Evolutionary conservation across 2,888 invertebrate species (phyloP).

Genomic region (Kuschelorhynchus macadamiae): DNA sequence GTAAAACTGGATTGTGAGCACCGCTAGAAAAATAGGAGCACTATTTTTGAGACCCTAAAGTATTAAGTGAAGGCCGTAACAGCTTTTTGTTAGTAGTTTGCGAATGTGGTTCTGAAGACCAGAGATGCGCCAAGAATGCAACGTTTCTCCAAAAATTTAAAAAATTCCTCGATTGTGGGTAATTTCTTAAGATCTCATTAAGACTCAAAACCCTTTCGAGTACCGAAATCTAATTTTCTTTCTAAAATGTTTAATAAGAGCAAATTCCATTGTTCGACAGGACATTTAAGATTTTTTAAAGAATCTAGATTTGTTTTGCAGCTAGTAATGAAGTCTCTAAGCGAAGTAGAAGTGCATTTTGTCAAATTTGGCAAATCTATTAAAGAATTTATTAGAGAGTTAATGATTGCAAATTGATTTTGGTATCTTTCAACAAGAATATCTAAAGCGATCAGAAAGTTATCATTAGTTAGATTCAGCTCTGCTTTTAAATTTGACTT

Average conservation of each 20-base stretch:
- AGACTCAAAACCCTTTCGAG: slow-evolving; percentile 8
- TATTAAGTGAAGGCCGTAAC: too few relatives aligned
- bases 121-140: slow-evolving; percentile 27
- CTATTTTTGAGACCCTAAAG: background rate
- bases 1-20: too few relatives aligned
- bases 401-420: slow-evolving; percentile 15
- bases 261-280: background rate
- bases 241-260: slow-evolving; percentile 14
- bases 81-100: too few relatives aligned
- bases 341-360: slow-evolving; percentile 11
- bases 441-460: slow-evolving; percentile 25
- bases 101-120: background rate
- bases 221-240: slow-evolving; percentile 23
- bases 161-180: slow-evolving; percentile 25
- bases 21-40: background rate
- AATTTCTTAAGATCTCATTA: slow-evolving; percentile 16
- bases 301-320: slow-evolving; percentile 6
- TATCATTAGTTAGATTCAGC: slow-evolving; percentile 12
- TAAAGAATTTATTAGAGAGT: slow-evolving; percentile 7
- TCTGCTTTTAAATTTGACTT: slow-evolving; percentile 18
- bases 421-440: slow-evolving; percentile 23
- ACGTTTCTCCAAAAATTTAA: slow-evolving; percentile 25
- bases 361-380: slow-evolving; percentile 4
- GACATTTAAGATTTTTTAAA: slow-evolving; percentile 4
- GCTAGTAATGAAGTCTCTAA: slow-evolving; percentile 21